Base-by-base conservation (phyloP, 2,888 invertebrate genomes). In the Parelbella ahira region DNA sequence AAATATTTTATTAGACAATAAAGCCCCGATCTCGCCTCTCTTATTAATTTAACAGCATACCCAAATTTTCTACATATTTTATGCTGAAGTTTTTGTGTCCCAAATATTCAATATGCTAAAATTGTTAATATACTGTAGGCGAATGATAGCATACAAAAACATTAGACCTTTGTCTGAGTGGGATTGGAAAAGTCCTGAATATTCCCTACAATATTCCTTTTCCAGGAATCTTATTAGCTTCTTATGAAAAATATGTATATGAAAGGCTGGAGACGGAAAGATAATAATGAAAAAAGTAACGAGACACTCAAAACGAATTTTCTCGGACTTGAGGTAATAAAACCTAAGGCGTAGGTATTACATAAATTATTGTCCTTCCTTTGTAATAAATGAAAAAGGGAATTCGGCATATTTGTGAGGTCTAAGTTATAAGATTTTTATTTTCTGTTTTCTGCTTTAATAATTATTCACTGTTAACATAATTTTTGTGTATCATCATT, bases 361-460 rank as follows among this genome's bases (percentile, higher is more conserved):
- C 75, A 79, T 82, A 81, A 83, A 83, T 81, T 81, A 81, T 81
- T 68, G 65, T 68, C 66, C 71, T 73, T 59, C 60, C 61, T 58
- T 57, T 54, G 69, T 70, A 72, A 78, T 76, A 81, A 80, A 81
- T 73, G 76, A 69, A 74, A 70, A 74, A 70, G 63, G 63, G 61
- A 66, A 68, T 71, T 73, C 63, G 68, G 66, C 54, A 61, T 69
- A 63, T 68, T 69, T 65, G 44, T 29, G 30, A 9, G 44, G 37
- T 18, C 12, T 43, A 56, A 54, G 53, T 50, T 23, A 50, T 10
- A 45, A 45, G 47, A 44, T n/a, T n/a, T n/a, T n/a, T n/a, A n/a
- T n/a, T n/a, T n/a, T n/a, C n/a, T n/a, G n/a, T n/a, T n/a, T n/a
- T n/a, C n/a, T n/a, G n/a, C n/a, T n/a, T n/a, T n/a, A n/a, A n/a